Evolutionary conservation across 2,797 vertebrate genomes (phyloP).

Genomic region (Buphagus erythrorhynchus): DNA sequence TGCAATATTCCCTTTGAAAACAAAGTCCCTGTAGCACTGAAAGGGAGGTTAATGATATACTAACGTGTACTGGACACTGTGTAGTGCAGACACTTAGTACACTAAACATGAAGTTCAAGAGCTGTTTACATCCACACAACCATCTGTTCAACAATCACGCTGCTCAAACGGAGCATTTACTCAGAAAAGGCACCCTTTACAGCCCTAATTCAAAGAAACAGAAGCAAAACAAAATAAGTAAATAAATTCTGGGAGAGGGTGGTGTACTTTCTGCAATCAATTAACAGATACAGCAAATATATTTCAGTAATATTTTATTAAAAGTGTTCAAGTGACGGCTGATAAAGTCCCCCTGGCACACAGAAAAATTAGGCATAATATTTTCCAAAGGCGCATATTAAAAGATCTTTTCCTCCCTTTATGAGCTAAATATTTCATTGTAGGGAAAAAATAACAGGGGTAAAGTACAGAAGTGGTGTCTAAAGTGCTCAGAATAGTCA

Average conservation of each 20-base stretch:
- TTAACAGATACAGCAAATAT: neutral
- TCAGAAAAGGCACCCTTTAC: neutral
- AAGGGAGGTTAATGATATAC: neutral
- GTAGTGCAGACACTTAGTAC: neutral
- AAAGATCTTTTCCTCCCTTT: neutral
- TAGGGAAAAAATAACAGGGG: neutral
- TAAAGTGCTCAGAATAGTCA: neutral
- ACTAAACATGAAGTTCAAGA: neutral
- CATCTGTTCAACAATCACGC: neutral
- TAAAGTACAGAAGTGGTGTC: neutral
- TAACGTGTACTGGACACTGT: neutral
- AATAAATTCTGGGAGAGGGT: neutral
- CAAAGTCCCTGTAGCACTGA: neutral
- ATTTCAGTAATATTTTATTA: neutral
- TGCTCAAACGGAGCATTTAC: neutral
- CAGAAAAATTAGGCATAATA: neutral
- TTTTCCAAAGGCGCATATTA: neutral
- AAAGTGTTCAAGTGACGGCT: neutral
- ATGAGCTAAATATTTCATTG: neutral
- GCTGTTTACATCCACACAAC: neutral
- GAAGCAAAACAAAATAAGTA: neutral
- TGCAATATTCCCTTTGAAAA: neutral
- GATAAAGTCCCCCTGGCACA: neutral
- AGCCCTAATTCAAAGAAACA: neutral
- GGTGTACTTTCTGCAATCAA: neutral